Conservation (phyloP, 2,113 vertebrate species). For the Rhynchomys soricoides region DNA sequence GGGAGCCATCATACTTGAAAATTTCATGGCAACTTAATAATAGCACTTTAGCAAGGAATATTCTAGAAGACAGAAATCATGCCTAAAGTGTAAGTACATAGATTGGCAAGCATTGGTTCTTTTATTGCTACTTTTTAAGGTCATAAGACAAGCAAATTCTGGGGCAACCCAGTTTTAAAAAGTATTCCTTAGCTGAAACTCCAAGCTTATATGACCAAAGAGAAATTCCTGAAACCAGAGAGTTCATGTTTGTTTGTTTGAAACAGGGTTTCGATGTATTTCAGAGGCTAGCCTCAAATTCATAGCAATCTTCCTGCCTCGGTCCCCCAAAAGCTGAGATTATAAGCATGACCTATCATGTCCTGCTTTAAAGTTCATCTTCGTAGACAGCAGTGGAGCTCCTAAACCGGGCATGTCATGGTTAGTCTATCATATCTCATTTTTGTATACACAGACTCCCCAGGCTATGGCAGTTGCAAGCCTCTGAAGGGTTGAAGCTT, state of each 20-base stretch:
- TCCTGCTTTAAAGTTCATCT: neutral
- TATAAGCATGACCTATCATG: neutral
- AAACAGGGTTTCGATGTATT: neutral
- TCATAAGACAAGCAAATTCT: constrained; percentile 10
- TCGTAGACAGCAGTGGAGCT: neutral
- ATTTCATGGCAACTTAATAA: constrained; percentile 3
- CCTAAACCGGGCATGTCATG: neutral
- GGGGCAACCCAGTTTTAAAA: constrained; percentile 7
- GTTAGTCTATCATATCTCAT: neutral
- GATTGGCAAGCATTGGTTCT: neutral
- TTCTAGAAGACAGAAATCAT: constrained; percentile 13
- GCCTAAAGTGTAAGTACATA: constrained; percentile 27
- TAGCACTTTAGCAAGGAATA: constrained; percentile 15
- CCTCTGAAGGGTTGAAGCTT: neutral
- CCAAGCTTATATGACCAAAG: neutral
- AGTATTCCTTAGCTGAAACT: neutral
- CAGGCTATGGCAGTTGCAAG: neutral
- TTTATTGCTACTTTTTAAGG: constrained; percentile 37
- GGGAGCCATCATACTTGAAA: constrained; percentile 8
- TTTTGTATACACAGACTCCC: neutral
- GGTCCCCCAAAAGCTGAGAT: neutral
- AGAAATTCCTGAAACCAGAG: neutral
- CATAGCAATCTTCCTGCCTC: neutral
- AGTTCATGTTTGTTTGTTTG: neutral
- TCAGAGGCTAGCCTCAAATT: neutral